Base-by-base conservation (phyloP, 1,140 invertebrate species). In the Apis cerana region DNA sequence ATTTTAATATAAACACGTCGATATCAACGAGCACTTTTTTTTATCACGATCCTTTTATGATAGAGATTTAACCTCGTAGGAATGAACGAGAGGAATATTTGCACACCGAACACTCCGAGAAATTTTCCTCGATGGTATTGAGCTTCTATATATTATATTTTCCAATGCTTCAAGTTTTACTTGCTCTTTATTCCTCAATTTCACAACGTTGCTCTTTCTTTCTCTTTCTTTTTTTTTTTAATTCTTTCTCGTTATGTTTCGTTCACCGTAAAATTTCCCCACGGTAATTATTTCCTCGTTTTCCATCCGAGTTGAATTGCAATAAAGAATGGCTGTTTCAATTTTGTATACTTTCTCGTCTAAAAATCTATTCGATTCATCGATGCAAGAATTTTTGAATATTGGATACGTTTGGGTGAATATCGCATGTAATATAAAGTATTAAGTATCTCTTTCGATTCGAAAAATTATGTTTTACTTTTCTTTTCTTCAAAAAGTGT, bases 1-100 rank as follows among this genome's bases (percentile, higher is more conserved):
- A 79, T 83, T 86, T 86, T 83, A 86, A 71, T 86, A 79, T 67
- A 79, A 83, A 86, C 77, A 85, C 33, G 2, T 59, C 86, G 82
- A 86, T 85, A 84, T 80, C 85, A 80, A 84, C 54, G 71, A 17
- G 15, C 43, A 50, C 43, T 43, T 43, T 43, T 76, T 64, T 86
- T 86, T 86, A 68, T 71, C 48, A 43, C 52, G 11, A 21, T 4
- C 62, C 59, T 77, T 85, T 79, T 83, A 80, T 75, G 59, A 75
- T 65, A 19, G 19, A 17, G 56, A 76, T 58, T 75, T 58, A 75
- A 54, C 23, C 79, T 52, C 50, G 21, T 67, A 43, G 64, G 33
- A 54, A 56, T 23, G 17, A 50, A 43, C 72, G 48, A 82, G 23
- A 17, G 48, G 56, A 64, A 75, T 74, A 67, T 83, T 71, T 75